Conservation (phyloP, 1,140 invertebrate species). For the Scaptomyza pallida region DNA sequence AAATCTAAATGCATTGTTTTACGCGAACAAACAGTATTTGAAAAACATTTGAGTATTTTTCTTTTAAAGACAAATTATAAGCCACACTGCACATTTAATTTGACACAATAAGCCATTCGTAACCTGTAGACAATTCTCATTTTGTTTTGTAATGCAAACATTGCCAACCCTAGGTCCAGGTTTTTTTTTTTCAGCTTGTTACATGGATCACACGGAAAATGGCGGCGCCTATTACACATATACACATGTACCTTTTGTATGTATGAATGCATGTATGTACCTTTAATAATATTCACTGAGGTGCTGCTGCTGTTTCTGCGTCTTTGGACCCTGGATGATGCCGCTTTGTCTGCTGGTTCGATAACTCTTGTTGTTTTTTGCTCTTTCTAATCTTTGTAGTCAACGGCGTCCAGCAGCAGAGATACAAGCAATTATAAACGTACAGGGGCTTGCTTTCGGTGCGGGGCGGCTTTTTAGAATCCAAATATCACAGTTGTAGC, state of each 20-base stretch:
- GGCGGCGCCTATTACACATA: constrained; percentile 70
- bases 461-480: constrained; percentile 53
- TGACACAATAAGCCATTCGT: neutral
- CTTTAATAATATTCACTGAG: constrained; percentile 55
- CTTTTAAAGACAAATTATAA: neutral
- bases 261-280: constrained; percentile 34
- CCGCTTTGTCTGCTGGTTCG: constrained; percentile 60
- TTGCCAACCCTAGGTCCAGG: constrained; percentile 63
- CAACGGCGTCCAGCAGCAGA: constrained; percentile 47
- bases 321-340: constrained; percentile 51
- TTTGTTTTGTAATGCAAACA: constrained; percentile 17
- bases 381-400: constrained; percentile 40
- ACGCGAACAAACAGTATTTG: neutral
- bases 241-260: constrained; percentile 32
- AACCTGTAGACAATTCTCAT: constrained; percentile 2
- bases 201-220: constrained; percentile 73
- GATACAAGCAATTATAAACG: constrained; percentile 32
- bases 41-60: neutral
- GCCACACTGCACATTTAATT: neutral
- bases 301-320: constrained; percentile 45
- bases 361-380: constrained; percentile 28
- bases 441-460: constrained; percentile 41
- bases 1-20: constrained; percentile 15
- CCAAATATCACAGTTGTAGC: constrained; percentile 67
- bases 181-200: constrained; percentile 58